Conservation (phyloP, 92 coral and sea anemone species). For the Ricordea florida region DNA sequence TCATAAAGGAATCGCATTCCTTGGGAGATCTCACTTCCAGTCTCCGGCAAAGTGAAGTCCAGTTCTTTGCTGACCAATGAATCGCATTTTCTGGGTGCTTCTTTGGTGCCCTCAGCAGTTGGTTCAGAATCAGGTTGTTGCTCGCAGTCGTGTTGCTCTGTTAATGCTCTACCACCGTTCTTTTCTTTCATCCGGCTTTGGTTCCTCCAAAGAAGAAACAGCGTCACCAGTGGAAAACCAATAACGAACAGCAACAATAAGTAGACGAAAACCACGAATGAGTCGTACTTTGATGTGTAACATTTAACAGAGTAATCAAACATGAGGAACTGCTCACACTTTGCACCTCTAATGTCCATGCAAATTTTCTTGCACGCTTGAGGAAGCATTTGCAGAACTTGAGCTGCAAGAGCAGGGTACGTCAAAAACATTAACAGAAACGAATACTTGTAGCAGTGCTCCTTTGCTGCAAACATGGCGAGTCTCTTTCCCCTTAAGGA, state of each 20-base stretch:
- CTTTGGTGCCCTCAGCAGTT: too few relatives aligned
- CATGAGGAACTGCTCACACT: background rate
- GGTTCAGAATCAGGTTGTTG: too few relatives aligned
- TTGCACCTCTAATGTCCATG: background rate
- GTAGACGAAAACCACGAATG: background rate
- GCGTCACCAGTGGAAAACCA: background rate
- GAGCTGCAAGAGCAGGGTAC: slow-evolving; percentile 1
- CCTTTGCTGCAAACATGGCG: too few relatives aligned
- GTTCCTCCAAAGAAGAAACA: background rate
- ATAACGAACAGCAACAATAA: background rate
- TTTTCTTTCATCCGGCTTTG: background rate
- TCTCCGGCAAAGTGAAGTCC: too few relatives aligned
- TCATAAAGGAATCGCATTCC: slow-evolving; percentile 24
- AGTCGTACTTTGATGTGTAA: background rate
- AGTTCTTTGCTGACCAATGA: too few relatives aligned
- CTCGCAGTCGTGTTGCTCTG: too few relatives aligned
- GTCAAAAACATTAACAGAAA: background rate
- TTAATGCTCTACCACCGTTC: too few relatives aligned
- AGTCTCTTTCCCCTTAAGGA: too few relatives aligned
- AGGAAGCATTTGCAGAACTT: slow-evolving; percentile 12
- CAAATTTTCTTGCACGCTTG: slow-evolving; percentile 24
- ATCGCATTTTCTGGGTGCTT: too few relatives aligned
- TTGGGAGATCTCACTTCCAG: too few relatives aligned
- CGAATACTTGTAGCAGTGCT: background rate
- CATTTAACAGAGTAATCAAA: background rate